Percentiles rank a stretch among this genome's conserved stretches.
phyloP scores from a whole-genome alignment of 2,113 vertebrate genomes.

The Neopipo cinnamomea region DNA sequence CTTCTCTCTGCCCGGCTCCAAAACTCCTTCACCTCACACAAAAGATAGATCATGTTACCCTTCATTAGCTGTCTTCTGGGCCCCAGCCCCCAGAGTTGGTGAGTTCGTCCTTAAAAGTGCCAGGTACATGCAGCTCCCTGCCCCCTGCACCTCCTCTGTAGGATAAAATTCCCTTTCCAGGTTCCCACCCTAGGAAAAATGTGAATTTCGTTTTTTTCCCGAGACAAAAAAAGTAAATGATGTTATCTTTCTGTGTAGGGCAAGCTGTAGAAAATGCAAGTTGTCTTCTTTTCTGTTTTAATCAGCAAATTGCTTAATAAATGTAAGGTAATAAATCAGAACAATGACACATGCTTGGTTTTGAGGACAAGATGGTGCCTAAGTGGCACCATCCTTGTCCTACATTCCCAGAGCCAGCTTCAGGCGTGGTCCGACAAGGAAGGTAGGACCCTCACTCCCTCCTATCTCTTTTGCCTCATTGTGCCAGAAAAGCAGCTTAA shows the following conservation, averaged over 20 bases:
- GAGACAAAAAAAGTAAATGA: neutral
- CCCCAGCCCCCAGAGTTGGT: neutral
- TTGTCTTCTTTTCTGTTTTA: neutral
- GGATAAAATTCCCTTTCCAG: neutral
- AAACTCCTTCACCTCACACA: neutral
- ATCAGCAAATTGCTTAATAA: neutral
- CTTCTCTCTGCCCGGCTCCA: neutral
- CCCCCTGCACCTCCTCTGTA: neutral
- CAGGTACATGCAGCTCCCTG: constrained; percentile 25
- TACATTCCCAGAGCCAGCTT: neutral
- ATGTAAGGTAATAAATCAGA: neutral
- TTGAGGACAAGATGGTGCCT: neutral
- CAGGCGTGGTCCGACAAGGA: neutral
- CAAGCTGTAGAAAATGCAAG: neutral
- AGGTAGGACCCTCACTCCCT: neutral
- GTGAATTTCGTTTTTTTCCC: neutral
- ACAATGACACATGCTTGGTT: fast-evolving
- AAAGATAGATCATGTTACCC: constrained; percentile 40
- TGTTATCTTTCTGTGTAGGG: neutral
- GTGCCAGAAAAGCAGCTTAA: neutral
- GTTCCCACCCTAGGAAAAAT: neutral
- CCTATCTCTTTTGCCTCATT: neutral
- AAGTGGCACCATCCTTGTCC: neutral
- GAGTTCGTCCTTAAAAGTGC: constrained; percentile 11
- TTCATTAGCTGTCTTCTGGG: neutral